Conservation (phyloP, 2,888 invertebrate species). For the Odontothrips loti region DNA sequence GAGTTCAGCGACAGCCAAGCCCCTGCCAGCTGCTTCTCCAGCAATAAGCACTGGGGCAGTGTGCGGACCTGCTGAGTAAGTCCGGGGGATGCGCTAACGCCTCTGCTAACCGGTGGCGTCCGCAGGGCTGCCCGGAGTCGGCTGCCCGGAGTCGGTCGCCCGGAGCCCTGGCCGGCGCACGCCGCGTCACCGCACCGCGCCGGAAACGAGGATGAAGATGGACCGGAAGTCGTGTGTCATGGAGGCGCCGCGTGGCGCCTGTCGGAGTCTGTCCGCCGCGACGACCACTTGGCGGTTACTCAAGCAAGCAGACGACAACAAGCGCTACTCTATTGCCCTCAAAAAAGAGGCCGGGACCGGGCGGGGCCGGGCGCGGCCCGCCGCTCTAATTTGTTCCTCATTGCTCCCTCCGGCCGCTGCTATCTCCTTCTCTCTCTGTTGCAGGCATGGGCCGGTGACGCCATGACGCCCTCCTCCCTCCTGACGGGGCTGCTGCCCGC, state of each 20-base stretch:
- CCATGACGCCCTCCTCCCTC: background rate
- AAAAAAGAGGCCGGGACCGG: no score
- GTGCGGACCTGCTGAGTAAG: background rate
- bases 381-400: background rate
- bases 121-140: no score
- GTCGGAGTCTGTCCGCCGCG: background rate
- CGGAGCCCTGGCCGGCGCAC: no score
- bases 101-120: no score
- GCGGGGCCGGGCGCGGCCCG: background rate
- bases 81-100: conserved; percentile 3
- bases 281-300: background rate
- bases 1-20: no score
- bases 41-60: no score
- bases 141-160: no score
- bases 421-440: background rate
- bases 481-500: background rate
- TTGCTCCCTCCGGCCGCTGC: background rate
- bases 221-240: conserved; percentile 7
- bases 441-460: background rate
- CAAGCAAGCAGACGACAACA: background rate
- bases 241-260: background rate
- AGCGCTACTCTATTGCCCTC: no score
- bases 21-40: no score
- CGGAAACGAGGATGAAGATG: background rate
- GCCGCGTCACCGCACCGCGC: background rate